Percentiles rank a stretch among this genome's conserved stretches.
Conservation (phyloP, 2,888 invertebrate genomes). For the Griposia aprilina region DNA sequence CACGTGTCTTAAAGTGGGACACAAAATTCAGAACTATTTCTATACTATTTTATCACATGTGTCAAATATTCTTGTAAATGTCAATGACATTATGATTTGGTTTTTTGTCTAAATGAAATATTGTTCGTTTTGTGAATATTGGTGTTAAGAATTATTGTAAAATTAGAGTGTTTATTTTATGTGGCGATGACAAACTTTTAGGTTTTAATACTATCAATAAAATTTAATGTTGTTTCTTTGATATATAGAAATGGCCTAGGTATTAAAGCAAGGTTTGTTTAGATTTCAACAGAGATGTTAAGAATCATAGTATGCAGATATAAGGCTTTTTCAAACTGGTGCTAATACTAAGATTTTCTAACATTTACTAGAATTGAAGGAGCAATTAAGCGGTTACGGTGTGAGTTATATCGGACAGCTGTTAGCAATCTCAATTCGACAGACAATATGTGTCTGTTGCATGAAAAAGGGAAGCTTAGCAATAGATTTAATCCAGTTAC, state of each 20-base stretch:
- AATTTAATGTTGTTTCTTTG: neutral
- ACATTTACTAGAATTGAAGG: neutral
- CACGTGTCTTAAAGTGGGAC: constrained; percentile 58
- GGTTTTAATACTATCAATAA: neutral
- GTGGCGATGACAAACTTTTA: neutral
- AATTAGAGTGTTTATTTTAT: constrained; percentile 7
- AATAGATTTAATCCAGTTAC: neutral
- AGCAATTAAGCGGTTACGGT: neutral
- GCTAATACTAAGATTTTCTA: no score
- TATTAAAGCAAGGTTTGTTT: neutral
- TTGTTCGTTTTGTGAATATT: constrained; percentile 1
- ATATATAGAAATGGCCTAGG: neutral
- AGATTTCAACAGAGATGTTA: neutral
- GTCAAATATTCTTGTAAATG: constrained; percentile 20
- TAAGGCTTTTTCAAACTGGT: neutral
- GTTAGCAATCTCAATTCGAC: constrained; percentile 16
- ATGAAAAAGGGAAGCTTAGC: no score
- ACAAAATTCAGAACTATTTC: constrained; percentile 51
- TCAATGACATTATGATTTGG: constrained; percentile 21
- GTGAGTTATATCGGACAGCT: constrained; percentile 28
- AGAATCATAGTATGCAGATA: neutral
- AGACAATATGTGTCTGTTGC: neutral
- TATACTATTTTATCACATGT: constrained; percentile 24
- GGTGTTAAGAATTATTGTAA: neutral
- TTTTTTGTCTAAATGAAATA: neutral